Conservation (phyloP, 2,113 vertebrate genomes). For the Ciconia boyciana region DNA sequence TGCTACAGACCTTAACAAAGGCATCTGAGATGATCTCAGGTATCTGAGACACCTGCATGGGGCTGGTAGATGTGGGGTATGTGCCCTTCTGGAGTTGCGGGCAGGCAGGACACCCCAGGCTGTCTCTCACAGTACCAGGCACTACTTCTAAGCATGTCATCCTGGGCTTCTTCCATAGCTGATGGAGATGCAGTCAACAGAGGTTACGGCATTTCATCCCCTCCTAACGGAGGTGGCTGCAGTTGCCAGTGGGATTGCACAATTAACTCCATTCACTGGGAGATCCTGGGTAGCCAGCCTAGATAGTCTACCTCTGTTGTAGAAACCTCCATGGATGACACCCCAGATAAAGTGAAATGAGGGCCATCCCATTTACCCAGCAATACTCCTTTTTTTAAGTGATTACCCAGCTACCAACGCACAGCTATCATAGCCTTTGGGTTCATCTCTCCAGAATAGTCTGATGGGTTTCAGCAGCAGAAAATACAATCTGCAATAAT, state of each 20-base stretch:
- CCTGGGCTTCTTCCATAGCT: background rate
- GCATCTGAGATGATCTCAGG: background rate
- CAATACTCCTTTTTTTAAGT: background rate
- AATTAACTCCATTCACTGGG: background rate
- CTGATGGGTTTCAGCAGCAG: background rate
- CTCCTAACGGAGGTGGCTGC: background rate
- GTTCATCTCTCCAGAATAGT: background rate
- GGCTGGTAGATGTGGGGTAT: background rate
- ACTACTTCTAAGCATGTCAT: background rate
- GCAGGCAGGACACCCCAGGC: background rate
- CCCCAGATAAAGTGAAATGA: background rate
- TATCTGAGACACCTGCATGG: background rate
- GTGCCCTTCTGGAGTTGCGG: background rate
- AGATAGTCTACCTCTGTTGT: background rate
- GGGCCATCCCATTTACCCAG: background rate
- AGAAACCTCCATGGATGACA: background rate
- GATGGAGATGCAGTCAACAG: background rate
- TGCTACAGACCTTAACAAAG: background rate
- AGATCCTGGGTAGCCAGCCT: background rate
- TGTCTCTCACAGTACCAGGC: background rate
- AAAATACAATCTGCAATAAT: background rate
- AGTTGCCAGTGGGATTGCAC: background rate
- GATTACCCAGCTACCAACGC: background rate
- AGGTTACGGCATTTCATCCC: background rate
- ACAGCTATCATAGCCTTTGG: background rate